Base-by-base conservation (phyloP, 2,888 invertebrate species). In the Phengaris arion region DNA sequence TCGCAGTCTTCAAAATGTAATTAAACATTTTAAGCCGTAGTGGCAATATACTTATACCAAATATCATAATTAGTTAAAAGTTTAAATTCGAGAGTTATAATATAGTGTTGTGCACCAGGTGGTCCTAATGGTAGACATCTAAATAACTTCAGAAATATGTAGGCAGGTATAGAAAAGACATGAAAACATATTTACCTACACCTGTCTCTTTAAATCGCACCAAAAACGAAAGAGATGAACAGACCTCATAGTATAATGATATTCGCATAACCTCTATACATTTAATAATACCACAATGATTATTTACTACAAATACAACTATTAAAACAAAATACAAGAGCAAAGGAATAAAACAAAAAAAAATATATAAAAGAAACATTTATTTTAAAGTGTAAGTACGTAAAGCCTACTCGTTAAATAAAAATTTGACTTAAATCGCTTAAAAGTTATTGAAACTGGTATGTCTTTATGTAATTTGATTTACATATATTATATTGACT, bases 361-460 rank as follows among this genome's bases (percentile, higher is more conserved):
- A 35, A 75, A 70, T 35, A 76, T 77, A 77, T 75, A 80, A 81
- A 79, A 78, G 80, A 83, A 79, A 80, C 77, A 80, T 85, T 85
- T 83, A 83, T 83, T 83, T 78, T 77, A 77, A 79, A 82, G 80
- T 78, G 82, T 86, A 86, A 85, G 86, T 85, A 86, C 85, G 78
- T 82, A 80, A 22, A 80, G 77, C 78, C 80, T 79, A 69, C 57
- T 52, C 72, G 54, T 35, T 72, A 35, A 12, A 54, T 7, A 48
- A 35, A 70, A 22, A 70, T 12, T 51, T 35, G 72, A 72, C 72
- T 72, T 52, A 72, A 54, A 54, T 72, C 15, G 22, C 13, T 72
- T 35, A 52, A 72, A 52, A 35, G 13, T 72, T 51, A 51, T 22
- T 54, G 22, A 72, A 72, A 72, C 52, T 72, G 72, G 52, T 51